Base-by-base conservation (phyloP, 53 echinoderm and acorn worm genomes). In the Apostichopus leukothele region DNA sequence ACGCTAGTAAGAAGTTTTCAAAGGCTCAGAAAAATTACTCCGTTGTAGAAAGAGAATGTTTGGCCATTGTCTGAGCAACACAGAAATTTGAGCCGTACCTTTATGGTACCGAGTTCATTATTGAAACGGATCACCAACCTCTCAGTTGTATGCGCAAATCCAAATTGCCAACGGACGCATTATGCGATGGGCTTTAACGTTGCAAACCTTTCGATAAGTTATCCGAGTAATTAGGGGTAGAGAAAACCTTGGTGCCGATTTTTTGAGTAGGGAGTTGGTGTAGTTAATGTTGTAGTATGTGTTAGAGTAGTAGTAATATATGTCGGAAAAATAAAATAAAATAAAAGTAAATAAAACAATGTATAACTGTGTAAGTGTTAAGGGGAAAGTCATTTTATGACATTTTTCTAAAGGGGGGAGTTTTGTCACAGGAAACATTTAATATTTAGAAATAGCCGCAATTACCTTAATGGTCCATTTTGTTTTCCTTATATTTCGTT, bases 101-200 rank as follows among this genome's bases (percentile, higher is more conserved):
- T 6, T 90, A 84, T 84, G 90, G 90, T 10, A 88, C 21, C 21
- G 78, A 88, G 20, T 88, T 88, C 60, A 22, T 77, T 21, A 77
- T 88, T n/a, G 73, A 90, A 86, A 90, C 90, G 1, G 90, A 83
- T 25, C 85, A 84, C 57, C 85, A 85, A 83, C 90, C 90, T 4
- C 68, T 84, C n/a, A 63, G 10, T 57, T 90, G 90, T 51, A 85
- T 90, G 60, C 27, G 55, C 59, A 73, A 20, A 7, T 84, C 90
- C 13, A 90, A 90, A 67, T 52, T 90, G 23, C 60, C 89, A 14
- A 88, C 55, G 57, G 25, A 25, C 25, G 1, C 25, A 25, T 88
- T 59, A 76, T 88, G 89, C 50, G 89, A 66, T 88, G 78, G 89
- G 89, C 89, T 1, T 74, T 88, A 4, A 19, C 53, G 5, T 61